These are phyloP conservation scores for Eospalax fontanierii DNA, from an alignment of 2,797 vertebrate genomes.

Conservation along the genomic window DNA sequence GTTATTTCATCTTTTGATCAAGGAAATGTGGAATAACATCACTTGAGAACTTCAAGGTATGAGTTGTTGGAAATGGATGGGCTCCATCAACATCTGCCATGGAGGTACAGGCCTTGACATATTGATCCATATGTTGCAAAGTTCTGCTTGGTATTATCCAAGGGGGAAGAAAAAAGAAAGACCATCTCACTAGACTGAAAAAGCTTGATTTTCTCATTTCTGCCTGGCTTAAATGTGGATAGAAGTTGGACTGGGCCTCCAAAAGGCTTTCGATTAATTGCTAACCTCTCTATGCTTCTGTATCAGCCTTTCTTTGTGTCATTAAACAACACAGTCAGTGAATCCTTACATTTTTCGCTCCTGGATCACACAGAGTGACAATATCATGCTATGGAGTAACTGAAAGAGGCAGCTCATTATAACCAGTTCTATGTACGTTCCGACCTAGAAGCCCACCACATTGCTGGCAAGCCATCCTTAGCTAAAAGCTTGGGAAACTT, in stretches of 20 bases:
- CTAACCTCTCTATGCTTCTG: constrained; percentile 10
- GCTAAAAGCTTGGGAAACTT: neutral
- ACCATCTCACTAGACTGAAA: neutral
- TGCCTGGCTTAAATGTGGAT: neutral
- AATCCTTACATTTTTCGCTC: neutral
- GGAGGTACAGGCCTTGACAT: constrained; percentile 1
- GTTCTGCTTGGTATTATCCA: neutral
- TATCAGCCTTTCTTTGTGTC: neutral
- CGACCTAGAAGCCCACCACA: neutral
- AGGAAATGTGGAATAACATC: constrained; percentile 39
- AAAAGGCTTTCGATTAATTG: neutral
- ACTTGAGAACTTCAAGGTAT: constrained; percentile 6
- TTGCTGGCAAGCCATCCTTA: neutral
- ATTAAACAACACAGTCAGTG: neutral
- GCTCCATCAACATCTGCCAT: neutral
- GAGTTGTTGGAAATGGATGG: neutral
- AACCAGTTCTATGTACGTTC: too few relatives aligned
- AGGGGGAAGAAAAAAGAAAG: neutral
- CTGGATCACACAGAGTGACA: neutral
- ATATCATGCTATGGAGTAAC: neutral
- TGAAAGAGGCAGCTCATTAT: neutral
- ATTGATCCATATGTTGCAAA: neutral
- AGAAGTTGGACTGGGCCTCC: neutral
- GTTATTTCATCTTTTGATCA: constrained; percentile 45
- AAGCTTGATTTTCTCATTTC: constrained; percentile 45